These are phyloP conservation scores for Drosophila niveifrons DNA, from an alignment of 2,888 invertebrate species.

Conservation along the genomic window DNA sequence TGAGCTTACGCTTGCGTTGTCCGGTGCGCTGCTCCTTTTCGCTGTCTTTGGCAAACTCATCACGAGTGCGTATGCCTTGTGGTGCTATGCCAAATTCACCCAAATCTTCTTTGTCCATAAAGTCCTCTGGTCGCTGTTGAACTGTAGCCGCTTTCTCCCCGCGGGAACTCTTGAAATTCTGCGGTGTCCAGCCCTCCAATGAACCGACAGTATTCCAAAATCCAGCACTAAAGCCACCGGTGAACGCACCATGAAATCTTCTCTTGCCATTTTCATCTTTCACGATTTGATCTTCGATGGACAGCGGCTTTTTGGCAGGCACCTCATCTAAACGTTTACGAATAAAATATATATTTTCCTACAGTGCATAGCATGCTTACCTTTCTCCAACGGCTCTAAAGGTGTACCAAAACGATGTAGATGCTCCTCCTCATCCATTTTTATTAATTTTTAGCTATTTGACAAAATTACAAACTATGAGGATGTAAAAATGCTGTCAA, in stretches of 20 bases:
- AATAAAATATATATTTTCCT: background rate
- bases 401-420: slow-evolving; percentile 92
- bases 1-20: slow-evolving; percentile 84
- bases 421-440: slow-evolving; percentile 88
- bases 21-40: slow-evolving; percentile 62
- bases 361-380: slow-evolving; percentile 85
- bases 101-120: slow-evolving; percentile 99
- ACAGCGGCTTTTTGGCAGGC: slow-evolving; percentile 92
- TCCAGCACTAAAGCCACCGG: slow-evolving; percentile 98
- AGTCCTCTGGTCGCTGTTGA: slow-evolving; percentile 93
- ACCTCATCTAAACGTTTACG: slow-evolving; percentile 88
- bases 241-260: slow-evolving; percentile 99
- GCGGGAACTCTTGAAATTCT: slow-evolving; percentile 95
- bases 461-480: background rate
- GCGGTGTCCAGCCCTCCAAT: slow-evolving; percentile 97
- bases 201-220: slow-evolving; percentile 98
- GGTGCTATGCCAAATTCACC: slow-evolving; percentile 98
- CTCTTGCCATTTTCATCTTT: slow-evolving; percentile 95
- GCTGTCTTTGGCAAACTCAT: slow-evolving; percentile 88
- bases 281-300: slow-evolving; percentile 94
- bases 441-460: slow-evolving; percentile 6
- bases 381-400: slow-evolving; percentile 93
- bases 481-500: background rate
- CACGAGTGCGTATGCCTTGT: slow-evolving; percentile 91
- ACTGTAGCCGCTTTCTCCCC: slow-evolving; percentile 87